Conservation (phyloP, 2,797 vertebrate species). For the Lepidocolaptes lacrymiger region DNA sequence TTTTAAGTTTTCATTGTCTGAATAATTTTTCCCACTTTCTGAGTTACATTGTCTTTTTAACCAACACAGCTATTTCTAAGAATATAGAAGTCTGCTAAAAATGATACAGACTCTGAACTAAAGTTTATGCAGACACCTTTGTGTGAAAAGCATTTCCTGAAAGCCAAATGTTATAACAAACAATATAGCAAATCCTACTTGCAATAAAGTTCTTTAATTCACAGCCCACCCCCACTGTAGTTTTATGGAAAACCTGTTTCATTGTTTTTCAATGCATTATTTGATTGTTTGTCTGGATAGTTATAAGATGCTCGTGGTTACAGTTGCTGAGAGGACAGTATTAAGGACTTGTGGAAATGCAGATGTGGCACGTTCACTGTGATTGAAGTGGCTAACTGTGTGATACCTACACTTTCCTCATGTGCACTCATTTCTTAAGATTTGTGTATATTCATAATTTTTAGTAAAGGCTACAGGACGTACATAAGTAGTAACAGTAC, state of each 20-base stretch:
- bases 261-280: not conserved
- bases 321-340: not conserved
- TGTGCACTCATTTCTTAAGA: not conserved
- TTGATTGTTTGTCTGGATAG: not conserved
- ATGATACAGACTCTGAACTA: not conserved
- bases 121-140: not conserved
- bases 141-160: not conserved
- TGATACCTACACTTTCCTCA: not conserved
- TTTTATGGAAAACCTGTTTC: not conserved
- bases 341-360: not conserved
- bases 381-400: not conserved
- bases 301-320: not conserved
- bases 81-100: not conserved
- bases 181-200: not conserved
- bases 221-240: accelerated
- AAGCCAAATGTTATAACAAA: not conserved
- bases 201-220: not conserved
- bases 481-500: not conserved
- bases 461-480: not conserved
- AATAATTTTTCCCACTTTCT: not conserved
- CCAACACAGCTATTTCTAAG: not conserved
- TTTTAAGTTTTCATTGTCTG: not conserved
- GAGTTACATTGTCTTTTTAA: not conserved
- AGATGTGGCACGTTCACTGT: not conserved
- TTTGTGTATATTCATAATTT: not conserved